Evolutionary conservation across 2,113 vertebrate genomes (phyloP), one percentile per base, ranked within the genome.

Genomic region (Ochotona princeps): DNA sequence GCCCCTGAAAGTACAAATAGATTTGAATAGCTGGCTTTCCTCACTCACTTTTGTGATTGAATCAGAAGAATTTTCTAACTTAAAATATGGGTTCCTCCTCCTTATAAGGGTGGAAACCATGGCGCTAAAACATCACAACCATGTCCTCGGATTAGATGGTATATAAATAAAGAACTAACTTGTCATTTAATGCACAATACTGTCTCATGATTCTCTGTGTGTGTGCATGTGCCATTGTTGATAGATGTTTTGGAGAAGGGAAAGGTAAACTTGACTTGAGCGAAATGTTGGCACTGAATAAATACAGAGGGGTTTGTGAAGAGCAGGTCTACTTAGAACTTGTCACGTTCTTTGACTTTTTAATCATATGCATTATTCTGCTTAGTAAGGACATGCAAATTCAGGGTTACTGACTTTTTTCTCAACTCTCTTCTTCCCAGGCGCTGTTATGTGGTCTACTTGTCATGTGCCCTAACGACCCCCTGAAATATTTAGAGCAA

Each of bases 401-500:
- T 54, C 51, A 69, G 60, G 74, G 66, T 70, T 23, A 90, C 51
- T 76, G 90, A 60, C 28, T 20, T 91, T 94, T 92, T 95, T 57
- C 38, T 4, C 4, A 10, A 25, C 63, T n/a, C 21, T 65, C 20
- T 65, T 82, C 54, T 85, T 82, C 72, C n/a, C 61, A 97, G 98
- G 93, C 97, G 14, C 94, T 98, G 69, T 92, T 98, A 72, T 97
- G 96, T 93, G 96, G 96, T 49, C 66, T 98, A 66, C 96, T 97
- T 96, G 66, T 96, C 92, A 95, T 87, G 67, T 91, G 63, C 92
- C 97, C 98, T 66, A 93, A 97, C 82, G 97, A 98, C 84, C 97
- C 98, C 21, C 95, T 98, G 35, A 81, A 0, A 25, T 97, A 97
- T 97, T 97, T 98, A 94, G 97, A 98, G 94, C 89, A 97, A 97